A percentile compares a stretch with the other conserved stretches of the same genome.
Conservation (phyloP, 1,140 invertebrate genomes). For the Saccostrea cuccullata region DNA sequence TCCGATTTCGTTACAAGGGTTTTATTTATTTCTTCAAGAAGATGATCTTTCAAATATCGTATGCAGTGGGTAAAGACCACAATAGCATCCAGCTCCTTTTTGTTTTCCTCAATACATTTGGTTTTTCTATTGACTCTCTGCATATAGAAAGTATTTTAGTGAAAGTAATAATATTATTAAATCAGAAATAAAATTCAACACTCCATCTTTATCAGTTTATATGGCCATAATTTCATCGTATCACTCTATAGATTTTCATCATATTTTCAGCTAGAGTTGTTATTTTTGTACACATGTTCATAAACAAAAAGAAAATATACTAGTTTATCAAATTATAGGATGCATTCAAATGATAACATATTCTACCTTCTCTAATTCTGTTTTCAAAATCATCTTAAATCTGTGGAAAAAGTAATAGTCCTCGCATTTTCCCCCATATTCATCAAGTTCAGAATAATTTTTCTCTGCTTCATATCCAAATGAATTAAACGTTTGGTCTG, state of each 20-base stretch:
- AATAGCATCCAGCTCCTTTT: constrained; percentile 37
- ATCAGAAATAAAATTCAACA: no score
- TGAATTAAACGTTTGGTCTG: constrained; percentile 30
- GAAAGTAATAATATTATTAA: no score
- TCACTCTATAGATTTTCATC: no score
- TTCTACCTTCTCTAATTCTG: background rate
- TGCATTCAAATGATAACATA: background rate
- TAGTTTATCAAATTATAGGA: no score
- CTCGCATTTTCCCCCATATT: background rate
- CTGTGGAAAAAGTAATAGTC: background rate
- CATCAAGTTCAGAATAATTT: background rate
- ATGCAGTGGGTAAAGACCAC: constrained; percentile 48
- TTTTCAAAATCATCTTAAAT: constrained; percentile 3
- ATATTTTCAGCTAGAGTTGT: no score
- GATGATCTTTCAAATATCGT: constrained; percentile 44
- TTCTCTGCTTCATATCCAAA: constrained; percentile 44
- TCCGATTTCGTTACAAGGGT: background rate
- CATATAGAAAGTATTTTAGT: background rate
- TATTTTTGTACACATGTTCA: no score
- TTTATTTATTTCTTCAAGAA: background rate
- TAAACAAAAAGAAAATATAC: no score
- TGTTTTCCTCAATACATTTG: constrained; percentile 33
- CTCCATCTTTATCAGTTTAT: no score
- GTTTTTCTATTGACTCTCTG: constrained; percentile 51
- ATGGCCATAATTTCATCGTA: no score